phyloP scores from a whole-genome alignment of 2,113 vertebrate genomes.

The Callochromis pleurospilus region DNA sequence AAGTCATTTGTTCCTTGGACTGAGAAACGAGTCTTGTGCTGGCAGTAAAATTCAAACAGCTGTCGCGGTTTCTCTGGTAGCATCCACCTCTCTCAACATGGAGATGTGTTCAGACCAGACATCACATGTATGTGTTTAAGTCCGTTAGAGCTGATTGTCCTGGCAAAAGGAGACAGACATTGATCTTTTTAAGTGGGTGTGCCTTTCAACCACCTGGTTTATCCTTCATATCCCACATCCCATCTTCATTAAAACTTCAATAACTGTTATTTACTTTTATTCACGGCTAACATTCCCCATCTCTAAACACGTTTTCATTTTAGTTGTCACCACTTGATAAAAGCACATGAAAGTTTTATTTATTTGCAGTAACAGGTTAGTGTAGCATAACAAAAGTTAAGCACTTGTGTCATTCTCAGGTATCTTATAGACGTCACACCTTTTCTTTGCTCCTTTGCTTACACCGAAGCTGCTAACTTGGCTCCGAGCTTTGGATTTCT shows the following conservation, averaged over 20 bases:
- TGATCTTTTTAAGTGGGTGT: neutral
- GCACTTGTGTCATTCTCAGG: neutral
- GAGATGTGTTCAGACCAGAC: neutral
- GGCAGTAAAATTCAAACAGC: conserved; percentile 33
- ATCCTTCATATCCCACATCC: neutral
- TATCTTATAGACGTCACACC: neutral
- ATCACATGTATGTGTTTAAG: neutral
- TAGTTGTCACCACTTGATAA: neutral
- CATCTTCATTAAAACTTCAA: neutral
- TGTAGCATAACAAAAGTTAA: neutral
- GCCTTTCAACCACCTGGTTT: neutral
- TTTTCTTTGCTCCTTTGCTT: neutral
- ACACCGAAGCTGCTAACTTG: neutral
- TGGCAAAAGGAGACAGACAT: neutral
- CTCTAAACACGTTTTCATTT: neutral
- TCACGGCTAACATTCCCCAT: neutral
- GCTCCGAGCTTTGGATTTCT: neutral
- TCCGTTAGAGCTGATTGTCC: neutral
- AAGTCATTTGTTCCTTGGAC: conserved; percentile 42
- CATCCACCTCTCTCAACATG: neutral
- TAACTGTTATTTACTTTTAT: neutral
- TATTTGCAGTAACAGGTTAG: neutral
- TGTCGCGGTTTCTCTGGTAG: conserved; percentile 24
- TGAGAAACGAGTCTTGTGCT: conserved; percentile 16
- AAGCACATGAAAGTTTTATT: neutral